Conservation (phyloP, 2,113 vertebrate species). For the Tapirus terrestris region DNA sequence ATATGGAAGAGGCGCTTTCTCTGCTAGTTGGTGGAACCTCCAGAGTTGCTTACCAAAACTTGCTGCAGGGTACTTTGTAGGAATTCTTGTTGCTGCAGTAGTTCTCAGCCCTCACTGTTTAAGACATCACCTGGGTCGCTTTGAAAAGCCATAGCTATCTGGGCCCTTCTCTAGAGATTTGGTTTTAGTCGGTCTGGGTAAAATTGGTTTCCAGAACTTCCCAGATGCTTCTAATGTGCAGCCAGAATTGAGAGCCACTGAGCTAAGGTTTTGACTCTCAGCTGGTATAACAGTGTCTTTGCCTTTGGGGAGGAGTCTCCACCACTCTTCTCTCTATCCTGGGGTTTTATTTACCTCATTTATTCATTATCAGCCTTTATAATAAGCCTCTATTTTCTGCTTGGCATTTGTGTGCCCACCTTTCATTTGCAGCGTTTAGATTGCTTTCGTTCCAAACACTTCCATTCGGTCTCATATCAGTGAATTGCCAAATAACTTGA, state of each 20-base stretch:
- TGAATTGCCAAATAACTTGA: neutral
- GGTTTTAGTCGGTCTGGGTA: neutral
- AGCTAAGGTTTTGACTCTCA: neutral
- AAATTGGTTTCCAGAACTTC: neutral
- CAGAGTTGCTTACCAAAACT: neutral
- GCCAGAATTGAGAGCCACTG: neutral
- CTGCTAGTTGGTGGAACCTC: neutral
- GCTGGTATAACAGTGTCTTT: neutral
- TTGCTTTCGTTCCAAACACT: conserved; percentile 3
- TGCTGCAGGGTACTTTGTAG: neutral
- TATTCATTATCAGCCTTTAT: neutral
- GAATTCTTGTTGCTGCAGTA: neutral
- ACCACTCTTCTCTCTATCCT: neutral
- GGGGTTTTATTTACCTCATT: neutral
- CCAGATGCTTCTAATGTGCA: neutral
- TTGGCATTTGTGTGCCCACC: neutral
- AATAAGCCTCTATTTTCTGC: neutral
- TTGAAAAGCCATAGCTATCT: neutral
- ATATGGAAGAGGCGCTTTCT: neutral
- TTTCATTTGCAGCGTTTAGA: neutral
- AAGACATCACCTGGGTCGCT: neutral
- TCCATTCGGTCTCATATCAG: neutral
- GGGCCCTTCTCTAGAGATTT: neutral
- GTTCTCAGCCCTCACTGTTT: neutral
- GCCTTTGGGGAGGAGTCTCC: neutral